Base-by-base conservation (phyloP, 2,113 vertebrate genomes). In the Passer montanus region DNA sequence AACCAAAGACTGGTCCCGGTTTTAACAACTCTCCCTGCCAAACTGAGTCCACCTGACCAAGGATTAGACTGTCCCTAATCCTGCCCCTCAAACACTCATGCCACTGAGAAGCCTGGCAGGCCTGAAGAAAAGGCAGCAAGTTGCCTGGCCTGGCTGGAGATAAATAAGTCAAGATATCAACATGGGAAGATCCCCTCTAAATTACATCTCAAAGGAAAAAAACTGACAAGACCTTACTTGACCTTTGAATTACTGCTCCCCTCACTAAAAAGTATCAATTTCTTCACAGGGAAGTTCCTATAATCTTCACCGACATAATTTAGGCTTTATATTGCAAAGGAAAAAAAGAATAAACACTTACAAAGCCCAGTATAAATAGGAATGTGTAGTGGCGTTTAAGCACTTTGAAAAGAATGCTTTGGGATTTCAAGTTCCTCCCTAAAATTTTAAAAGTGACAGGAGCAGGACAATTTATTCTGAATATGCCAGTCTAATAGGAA, bases 281-380 rank as follows among this genome's bases (percentile, higher is more conserved):
- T 89, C 83, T 89, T 89, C 77, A 92, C 52, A 75, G 30, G 76
- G n/a, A 95, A 86, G 62, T 56, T 88, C 69, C 73, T 92, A 59
- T 87, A 94, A 95, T 91, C 91, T 96, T 77, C 52, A 81, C 39
- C 60, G 80, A 86, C 44, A 78, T 81, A 97, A 96, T 84, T 92
- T 43, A 86, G 76, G 72, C 46, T 94, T 94, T 78, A 70, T 41
- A 58, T 92, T 94, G 88, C 93, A 93, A 94, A 90, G 74, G 8
- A 8, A 22, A 31, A 37, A n/a, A n/a, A 74, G 63, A 84, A 85
- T 30, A 86, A 89, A 70, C 37, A 66, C 52, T 70, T 55, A n/a
- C 46, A 92, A 47, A 92, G 46, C 44, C 50, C 5, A 1, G 44
- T 60, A 84, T 37, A 86, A 92, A 92, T 0, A 74, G 73, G 64